Evolutionary conservation across 2,797 vertebrate species (phyloP).

Genomic region (Simalia tracyae): DNA sequence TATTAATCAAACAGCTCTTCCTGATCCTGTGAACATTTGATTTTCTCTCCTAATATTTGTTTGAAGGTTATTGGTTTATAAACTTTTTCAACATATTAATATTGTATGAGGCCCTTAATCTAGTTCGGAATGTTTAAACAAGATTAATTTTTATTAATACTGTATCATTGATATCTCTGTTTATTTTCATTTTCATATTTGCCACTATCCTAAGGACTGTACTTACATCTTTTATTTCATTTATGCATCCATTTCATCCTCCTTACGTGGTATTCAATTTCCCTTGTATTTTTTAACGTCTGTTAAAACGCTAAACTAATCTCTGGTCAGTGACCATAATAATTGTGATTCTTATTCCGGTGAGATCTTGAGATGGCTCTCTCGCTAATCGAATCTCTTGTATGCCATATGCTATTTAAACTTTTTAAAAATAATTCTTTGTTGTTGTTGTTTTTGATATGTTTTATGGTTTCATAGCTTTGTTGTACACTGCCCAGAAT

Average conservation of each 20-base stretch:
- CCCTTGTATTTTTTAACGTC: not conserved
- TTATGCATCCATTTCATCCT: not conserved
- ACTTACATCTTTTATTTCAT: not conserved
- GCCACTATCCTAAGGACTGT: not conserved
- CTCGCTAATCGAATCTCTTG: too few relatives aligned
- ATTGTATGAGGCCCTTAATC: not conserved
- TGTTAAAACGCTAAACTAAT: not conserved
- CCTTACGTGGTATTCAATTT: not conserved
- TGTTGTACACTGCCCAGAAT: too few relatives aligned
- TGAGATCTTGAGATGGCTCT: too few relatives aligned
- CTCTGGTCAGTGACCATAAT: not conserved
- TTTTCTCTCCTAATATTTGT: not conserved
- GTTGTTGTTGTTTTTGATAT: too few relatives aligned
- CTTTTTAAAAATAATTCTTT: too few relatives aligned
- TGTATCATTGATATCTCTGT: not conserved
- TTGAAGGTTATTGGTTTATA: not conserved
- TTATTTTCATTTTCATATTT: not conserved
- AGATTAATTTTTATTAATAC: not conserved
- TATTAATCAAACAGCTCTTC: not conserved
- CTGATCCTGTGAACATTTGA: not conserved
- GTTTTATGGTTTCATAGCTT: too few relatives aligned
- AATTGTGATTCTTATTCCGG: not conserved
- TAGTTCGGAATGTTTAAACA: not conserved
- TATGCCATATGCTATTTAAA: too few relatives aligned
- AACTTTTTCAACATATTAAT: not conserved